phyloP scores from a whole-genome alignment of 2,888 invertebrate species.

The Noctua janthe region DNA sequence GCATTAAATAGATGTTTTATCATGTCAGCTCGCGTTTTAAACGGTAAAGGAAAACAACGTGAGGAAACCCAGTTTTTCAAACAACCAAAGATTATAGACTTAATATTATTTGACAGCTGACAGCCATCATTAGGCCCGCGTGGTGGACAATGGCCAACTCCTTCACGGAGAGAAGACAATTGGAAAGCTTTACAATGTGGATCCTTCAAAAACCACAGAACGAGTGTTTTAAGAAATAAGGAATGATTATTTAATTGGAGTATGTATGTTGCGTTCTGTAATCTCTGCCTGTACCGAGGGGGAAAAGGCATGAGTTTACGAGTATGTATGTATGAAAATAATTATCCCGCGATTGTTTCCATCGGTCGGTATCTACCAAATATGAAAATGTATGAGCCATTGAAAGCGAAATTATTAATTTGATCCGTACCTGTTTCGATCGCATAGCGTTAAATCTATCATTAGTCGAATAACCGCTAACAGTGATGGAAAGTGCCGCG shows the following conservation, averaged over 20 bases:
- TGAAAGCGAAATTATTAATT: constrained; percentile 25
- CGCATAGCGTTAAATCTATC: constrained; percentile 46
- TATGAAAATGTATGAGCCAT: background rate
- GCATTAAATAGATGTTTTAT: background rate
- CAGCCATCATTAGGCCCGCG: background rate
- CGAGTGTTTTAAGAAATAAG: background rate
- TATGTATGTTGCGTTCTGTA: background rate
- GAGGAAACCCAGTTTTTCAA: background rate
- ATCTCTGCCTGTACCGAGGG: background rate
- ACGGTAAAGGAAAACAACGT: background rate
- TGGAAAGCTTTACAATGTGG: background rate
- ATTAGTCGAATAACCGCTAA: constrained; percentile 41
- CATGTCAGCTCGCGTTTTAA: background rate
- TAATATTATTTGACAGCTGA: background rate
- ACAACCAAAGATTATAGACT: background rate
- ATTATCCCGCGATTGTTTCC: background rate
- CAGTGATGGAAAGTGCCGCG: constrained; percentile 45
- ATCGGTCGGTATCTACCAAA: background rate
- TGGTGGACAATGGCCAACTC: background rate
- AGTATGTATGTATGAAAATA: background rate
- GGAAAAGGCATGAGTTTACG: background rate
- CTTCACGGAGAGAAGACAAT: background rate
- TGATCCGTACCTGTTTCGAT: constrained; percentile 12
- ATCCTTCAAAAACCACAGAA: background rate
- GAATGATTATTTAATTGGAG: background rate